Base-by-base conservation (phyloP, 1,140 invertebrate genomes). In the Heliothis virescens region DNA sequence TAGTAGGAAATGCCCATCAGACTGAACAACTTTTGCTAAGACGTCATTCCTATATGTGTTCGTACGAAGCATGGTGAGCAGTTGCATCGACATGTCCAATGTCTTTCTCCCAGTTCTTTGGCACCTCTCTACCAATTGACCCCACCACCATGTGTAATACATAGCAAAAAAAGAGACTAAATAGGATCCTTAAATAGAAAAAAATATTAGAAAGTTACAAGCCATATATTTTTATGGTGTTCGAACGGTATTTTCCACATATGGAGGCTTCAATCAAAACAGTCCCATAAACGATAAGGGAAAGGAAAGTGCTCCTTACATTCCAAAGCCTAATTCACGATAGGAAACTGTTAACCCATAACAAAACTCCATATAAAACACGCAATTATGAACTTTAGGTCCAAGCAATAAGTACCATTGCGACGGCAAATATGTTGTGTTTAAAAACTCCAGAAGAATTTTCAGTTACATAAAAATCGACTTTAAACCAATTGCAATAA, bases 231-330 rank as follows among this genome's bases (percentile, higher is more conserved):
- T 52, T 52, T 67, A 50, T 52, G 48, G 21, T 15, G 13, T 13
- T 29, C 15, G 12, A 57, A 41, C 26, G 7, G 41, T 18, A 29
- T 29, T 29, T 7, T 5, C 69, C n/a, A 12, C 10, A 7, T 55
- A 72, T 15, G 53, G 69, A 5, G 3, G 12, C 52, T 18, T 57
- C 52, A 53, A 57, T 29, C 52, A 57, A 55, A 72, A 72, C 15
- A 48, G 52, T n/a, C 48, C 29, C 29, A 53, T 52, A 18, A 84
- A 83, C 81, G 84, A 87, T 87, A 83, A 84, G 83, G 83, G 80
- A 86, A 87, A 89, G 82, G 81, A 87, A 87, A 89, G 87, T 89
- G 86, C 76, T 87, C 82, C 80, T 81, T 78, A 78, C 87, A 89
- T 89, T 86, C 87, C 87, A 79, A 71, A 71, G 50, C 82, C 69